A percentile compares a stretch with the other conserved stretches of the same genome.
Evolutionary conservation across 2,797 vertebrate genomes (phyloP).

Genomic region (Euphonia xanthogaster): DNA sequence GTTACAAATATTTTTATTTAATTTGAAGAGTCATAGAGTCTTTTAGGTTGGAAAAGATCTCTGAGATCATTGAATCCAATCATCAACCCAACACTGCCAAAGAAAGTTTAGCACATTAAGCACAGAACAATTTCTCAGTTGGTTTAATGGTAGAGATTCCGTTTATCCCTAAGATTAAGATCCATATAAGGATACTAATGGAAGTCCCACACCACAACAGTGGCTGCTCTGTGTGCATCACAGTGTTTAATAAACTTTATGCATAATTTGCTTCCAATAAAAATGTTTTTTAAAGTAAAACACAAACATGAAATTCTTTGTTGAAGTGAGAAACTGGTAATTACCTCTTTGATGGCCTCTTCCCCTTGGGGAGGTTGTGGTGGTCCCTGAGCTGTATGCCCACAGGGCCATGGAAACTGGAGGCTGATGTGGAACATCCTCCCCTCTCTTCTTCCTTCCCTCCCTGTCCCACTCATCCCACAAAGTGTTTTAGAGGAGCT

Average conservation of each 20-base stretch:
- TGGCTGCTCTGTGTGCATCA: neutral
- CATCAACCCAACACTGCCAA: neutral
- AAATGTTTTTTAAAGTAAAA: slow-evolving; percentile 41
- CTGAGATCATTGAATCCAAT: neutral
- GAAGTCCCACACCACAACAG: neutral
- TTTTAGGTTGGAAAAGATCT: neutral
- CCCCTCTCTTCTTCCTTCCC: neutral
- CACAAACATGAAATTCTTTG: slow-evolving; percentile 18
- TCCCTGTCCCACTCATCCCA: neutral
- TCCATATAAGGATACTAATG: neutral
- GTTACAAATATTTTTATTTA: neutral
- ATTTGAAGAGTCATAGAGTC: neutral
- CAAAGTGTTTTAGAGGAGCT: neutral
- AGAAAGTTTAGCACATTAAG: neutral
- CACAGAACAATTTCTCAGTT: neutral
- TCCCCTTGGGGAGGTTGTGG: fast-evolving
- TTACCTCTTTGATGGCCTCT: neutral
- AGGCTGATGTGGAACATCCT: fast-evolving
- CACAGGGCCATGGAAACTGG: too few relatives aligned
- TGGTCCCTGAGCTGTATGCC: neutral
- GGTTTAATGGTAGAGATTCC: neutral
- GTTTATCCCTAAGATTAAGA: neutral
- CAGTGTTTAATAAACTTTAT: neutral
- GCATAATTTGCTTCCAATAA: neutral
- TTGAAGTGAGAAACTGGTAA: slow-evolving; percentile 31